Base-by-base conservation (phyloP, 2,888 invertebrate species). In the Callyntrura sp. region DNA sequence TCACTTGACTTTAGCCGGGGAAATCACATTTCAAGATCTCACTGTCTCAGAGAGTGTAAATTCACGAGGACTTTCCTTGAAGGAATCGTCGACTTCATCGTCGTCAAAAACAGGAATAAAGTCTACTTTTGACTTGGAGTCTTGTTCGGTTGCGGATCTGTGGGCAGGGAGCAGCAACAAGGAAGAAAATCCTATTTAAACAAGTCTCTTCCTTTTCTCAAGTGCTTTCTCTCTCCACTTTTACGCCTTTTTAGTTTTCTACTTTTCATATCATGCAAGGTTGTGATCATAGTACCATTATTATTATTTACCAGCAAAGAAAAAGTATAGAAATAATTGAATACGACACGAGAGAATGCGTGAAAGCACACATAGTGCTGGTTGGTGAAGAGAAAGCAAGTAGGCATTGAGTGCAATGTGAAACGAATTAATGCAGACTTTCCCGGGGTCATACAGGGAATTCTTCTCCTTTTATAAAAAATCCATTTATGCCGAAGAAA, bases 401-500 rank as follows among this genome's bases (percentile, higher is more conserved):
- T 28, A 60, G 76, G 57, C 17, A 48, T 62, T 45, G 55, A 76
- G 83, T 28, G 62, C 76, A 62, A 76, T 28, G 23, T 85, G 83
- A 83, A 88, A 88, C 76, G 88, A 88, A 83, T 88, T 88, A 83
- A 88, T 88, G 88, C 62, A 83, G 83, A 88, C 88, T 48, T 88
- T 82, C 82, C 48, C 60, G 57, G 60, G 79, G 9, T 60, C 11
- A 14, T 2, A 12, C 28, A 20, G 79, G 23, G 79, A 79, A 43
- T 14, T 35, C 17, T 45, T 70, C 70, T 76, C 23, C 68, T 65
- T 28, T 28, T 11, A 20, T 70, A 51, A 14, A 51, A 76, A 76
- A 51, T 76, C 68, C 28, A 45, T 85, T 85, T 85, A 35, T 23
- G 12, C 70, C 6, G 25, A 45, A 57, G 43, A 51, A 51, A 68